Conservation (phyloP, 2,888 invertebrate species). For the Trissolcus japonicus region DNA sequence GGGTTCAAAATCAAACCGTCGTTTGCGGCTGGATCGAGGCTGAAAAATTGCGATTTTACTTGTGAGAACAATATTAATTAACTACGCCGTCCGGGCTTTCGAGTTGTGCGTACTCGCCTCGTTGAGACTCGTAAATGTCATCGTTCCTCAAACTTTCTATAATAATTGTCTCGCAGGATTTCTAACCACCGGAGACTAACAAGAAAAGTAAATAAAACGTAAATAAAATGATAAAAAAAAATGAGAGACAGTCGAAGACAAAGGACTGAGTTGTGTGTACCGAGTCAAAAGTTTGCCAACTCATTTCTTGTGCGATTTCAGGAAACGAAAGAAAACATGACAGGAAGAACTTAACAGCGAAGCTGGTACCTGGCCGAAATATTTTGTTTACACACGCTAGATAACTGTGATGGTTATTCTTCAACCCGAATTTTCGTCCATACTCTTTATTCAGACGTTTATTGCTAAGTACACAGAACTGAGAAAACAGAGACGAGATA, state of each 20-base stretch:
- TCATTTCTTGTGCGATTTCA: slow-evolving; percentile 40
- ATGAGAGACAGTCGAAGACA: too few relatives aligned
- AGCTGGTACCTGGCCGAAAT: slow-evolving; percentile 8
- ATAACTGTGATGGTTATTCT: slow-evolving; percentile 30
- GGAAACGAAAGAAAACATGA: slow-evolving; percentile 28
- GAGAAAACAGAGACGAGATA: slow-evolving; percentile 20
- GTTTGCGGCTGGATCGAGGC: background rate
- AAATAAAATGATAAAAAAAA: too few relatives aligned
- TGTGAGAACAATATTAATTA: slow-evolving; percentile 26
- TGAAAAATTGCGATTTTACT: slow-evolving; percentile 1
- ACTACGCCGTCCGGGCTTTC: background rate
- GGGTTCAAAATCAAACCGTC: slow-evolving; percentile 21
- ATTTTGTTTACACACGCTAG: slow-evolving; percentile 39
- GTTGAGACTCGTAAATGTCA: slow-evolving; percentile 24
- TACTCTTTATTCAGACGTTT: slow-evolving; percentile 13
- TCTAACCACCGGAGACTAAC: too few relatives aligned
- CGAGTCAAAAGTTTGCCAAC: slow-evolving; percentile 22
- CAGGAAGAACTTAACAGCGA: slow-evolving; percentile 20
- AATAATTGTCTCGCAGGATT: slow-evolving; percentile 9
- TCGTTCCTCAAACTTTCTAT: slow-evolving; percentile 32
- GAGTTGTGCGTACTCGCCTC: background rate
- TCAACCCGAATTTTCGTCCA: slow-evolving; percentile 2
- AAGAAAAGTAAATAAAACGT: too few relatives aligned
- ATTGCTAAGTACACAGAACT: slow-evolving; percentile 35
- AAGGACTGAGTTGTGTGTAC: too few relatives aligned